Evolutionary conservation across 37 sponge, comb jelly and placozoan genomes (phyloP).

Genomic region (Dysidea cf. avara): DNA sequence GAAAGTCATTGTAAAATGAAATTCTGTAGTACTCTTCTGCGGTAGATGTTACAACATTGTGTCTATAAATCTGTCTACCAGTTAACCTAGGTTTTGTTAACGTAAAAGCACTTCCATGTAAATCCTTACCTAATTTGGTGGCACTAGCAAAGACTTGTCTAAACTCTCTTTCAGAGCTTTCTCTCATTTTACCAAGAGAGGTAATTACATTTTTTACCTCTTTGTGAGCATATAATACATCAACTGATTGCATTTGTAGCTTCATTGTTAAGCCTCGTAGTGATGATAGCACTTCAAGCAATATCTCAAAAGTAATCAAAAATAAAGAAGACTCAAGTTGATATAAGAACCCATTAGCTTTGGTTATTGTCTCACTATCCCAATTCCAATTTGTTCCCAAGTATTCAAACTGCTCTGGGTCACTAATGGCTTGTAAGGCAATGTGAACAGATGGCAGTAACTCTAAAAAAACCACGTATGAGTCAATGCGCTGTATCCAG

Average conservation of each 20-base stretch:
- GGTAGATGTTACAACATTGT: slow-evolving; percentile 14
- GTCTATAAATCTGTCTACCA: slow-evolving; percentile 23
- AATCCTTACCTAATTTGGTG: slow-evolving; percentile 8
- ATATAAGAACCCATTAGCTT: slow-evolving; percentile 52
- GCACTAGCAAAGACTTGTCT: slow-evolving; percentile 19
- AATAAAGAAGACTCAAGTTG: slow-evolving; percentile 52
- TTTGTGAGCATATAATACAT: too few species aligned
- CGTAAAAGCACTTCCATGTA: slow-evolving; percentile 12
- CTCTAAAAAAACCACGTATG: slow-evolving; percentile 45
- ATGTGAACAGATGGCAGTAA: slow-evolving; percentile 34
- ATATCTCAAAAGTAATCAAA: slow-evolving; percentile 53
- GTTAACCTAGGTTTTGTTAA: slow-evolving; percentile 18
- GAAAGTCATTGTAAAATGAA: slow-evolving; percentile 35
- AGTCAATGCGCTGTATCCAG: slow-evolving; percentile 55
- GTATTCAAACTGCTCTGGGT: neutral
- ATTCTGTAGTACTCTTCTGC: slow-evolving; percentile 47
- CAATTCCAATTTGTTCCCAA: slow-evolving; percentile 57
- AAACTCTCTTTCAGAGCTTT: slow-evolving; percentile 20
- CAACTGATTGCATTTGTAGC: slow-evolving; percentile 41
- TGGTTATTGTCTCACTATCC: slow-evolving; percentile 59
- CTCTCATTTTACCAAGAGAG: slow-evolving; percentile 18
- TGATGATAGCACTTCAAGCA: slow-evolving; percentile 27
- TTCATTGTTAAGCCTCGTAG: slow-evolving; percentile 42
- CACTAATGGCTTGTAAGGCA: slow-evolving; percentile 32
- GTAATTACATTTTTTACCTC: slow-evolving; percentile 27